Evolutionary conservation across 2,888 invertebrate species (phyloP).

Genomic region (Erynnis tages): DNA sequence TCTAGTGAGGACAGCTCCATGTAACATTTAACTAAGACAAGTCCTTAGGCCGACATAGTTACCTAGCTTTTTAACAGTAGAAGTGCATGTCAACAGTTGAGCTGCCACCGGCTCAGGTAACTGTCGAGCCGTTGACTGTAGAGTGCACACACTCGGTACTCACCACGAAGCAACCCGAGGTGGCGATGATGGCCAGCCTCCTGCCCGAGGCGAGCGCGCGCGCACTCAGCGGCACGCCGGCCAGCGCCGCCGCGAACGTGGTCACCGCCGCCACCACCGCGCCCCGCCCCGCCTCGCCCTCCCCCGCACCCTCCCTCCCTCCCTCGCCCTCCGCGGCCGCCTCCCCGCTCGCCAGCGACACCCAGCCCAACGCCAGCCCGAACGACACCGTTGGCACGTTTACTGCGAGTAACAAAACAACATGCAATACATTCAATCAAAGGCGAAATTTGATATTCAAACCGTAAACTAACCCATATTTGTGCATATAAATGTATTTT

Average conservation of each 20-base stretch:
- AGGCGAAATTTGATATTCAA: no score
- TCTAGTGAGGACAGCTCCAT: no score
- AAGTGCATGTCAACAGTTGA: no score
- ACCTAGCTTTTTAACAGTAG: no score
- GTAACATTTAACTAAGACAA: no score
- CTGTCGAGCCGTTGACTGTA: no score
- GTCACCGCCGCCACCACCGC: constrained; percentile 46
- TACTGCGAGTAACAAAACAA: constrained; percentile 41
- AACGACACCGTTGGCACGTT: constrained; percentile 61
- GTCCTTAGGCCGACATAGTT: no score
- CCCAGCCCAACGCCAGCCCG: constrained; percentile 64
- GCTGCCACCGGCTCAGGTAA: no score
- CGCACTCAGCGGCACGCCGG: constrained; percentile 57
- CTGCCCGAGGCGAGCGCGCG: constrained; percentile 48
- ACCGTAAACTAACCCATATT: no score
- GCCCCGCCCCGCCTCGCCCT: constrained; percentile 37
- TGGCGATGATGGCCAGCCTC: constrained; percentile 51
- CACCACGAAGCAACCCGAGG: constrained; percentile 54
- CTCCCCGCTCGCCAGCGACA: constrained; percentile 58
- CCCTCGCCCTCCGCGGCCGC: constrained; percentile 23
- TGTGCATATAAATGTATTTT: no score
- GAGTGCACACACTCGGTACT: constrained; percentile 29
- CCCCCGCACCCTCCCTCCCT: not conserved
- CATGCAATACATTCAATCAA: not conserved
- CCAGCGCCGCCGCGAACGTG: constrained; percentile 46